Conservation (phyloP, 2,888 invertebrate species). For the Opisthograptis luteolata region DNA sequence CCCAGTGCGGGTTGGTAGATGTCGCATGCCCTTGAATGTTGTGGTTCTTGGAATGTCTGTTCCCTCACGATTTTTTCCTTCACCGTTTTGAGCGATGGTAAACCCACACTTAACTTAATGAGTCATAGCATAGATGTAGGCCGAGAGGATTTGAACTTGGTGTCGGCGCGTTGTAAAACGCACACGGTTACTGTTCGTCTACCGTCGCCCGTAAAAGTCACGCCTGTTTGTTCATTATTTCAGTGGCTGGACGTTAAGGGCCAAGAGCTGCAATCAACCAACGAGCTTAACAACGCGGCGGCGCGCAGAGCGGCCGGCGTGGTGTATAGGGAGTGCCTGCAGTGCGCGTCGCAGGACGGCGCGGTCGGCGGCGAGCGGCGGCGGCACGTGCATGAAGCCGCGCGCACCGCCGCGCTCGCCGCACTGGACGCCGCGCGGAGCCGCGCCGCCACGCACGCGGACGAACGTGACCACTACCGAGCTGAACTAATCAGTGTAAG, state of each 20-base stretch:
- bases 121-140: too few relatives aligned
- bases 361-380: conserved; percentile 37
- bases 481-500: conserved; percentile 29
- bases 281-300: conserved; percentile 33
- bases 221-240: neutral
- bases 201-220: too few relatives aligned
- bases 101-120: too few relatives aligned
- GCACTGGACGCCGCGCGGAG: conserved; percentile 10
- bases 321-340: conserved; percentile 25
- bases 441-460: neutral
- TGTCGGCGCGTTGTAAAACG: too few relatives aligned
- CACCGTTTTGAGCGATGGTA: too few relatives aligned
- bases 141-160: too few relatives aligned
- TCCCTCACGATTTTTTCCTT: too few relatives aligned
- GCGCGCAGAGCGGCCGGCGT: conserved; percentile 28
- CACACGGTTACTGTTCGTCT: too few relatives aligned
- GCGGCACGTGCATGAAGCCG: conserved; percentile 20
- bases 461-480: conserved; percentile 25
- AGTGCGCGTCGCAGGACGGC: conserved; percentile 62
- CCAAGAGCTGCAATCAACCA: conserved; percentile 14
- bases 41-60: too few relatives aligned
- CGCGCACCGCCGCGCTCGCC: conserved; percentile 16
- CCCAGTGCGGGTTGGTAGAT: too few relatives aligned
- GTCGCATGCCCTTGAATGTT: too few relatives aligned
- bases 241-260: conserved; percentile 31